Conservation (phyloP, 2,113 vertebrate species). For the Microtus ochrogaster region DNA sequence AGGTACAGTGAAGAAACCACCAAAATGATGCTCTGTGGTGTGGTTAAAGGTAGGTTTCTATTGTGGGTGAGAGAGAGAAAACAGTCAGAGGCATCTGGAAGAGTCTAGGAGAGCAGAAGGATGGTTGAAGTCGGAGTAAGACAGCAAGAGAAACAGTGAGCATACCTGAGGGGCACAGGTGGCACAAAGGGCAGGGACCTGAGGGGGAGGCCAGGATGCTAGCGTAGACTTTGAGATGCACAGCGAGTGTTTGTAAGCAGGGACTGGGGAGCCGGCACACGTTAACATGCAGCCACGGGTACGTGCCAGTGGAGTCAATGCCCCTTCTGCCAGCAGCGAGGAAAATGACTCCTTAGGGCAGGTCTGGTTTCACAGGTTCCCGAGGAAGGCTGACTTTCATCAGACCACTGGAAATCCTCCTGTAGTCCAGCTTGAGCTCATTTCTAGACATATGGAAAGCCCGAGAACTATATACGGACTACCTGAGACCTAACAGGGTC, state of each 20-base stretch:
- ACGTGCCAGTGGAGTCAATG: background rate
- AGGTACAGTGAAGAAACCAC: background rate
- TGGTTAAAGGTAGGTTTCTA: background rate
- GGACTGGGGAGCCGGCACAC: background rate
- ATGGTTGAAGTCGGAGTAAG: background rate
- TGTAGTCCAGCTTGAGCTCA: background rate
- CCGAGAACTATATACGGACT: background rate
- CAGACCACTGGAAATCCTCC: background rate
- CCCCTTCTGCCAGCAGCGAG: background rate
- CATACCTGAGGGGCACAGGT: background rate
- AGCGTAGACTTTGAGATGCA: too few relatives aligned
- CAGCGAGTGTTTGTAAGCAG: background rate
- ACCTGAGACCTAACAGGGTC: background rate
- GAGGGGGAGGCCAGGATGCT: background rate
- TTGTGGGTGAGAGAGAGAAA: background rate
- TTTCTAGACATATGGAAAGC: background rate
- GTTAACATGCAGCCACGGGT: background rate
- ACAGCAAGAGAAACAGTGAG: background rate
- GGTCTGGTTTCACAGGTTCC: background rate
- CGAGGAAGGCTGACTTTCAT: background rate
- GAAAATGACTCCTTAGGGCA: background rate
- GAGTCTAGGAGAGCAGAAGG: background rate
- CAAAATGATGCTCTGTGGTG: too few relatives aligned
- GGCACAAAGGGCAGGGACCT: background rate
- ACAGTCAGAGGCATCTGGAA: background rate